Evolutionary conservation across 2,797 vertebrate genomes (phyloP).

Genomic region (Pseudochirops cupreus): DNA sequence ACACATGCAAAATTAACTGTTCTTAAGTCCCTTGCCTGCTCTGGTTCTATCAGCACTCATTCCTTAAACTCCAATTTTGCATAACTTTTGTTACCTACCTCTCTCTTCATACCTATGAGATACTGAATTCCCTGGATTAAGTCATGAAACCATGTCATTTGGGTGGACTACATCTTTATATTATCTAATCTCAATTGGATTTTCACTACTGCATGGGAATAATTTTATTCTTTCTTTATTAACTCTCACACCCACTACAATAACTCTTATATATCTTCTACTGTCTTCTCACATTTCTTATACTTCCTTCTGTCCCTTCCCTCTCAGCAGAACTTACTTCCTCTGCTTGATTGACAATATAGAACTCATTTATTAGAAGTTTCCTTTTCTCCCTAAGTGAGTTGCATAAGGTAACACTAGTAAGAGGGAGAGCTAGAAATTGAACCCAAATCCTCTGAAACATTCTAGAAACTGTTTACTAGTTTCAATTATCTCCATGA

Average conservation of each 20-base stretch:
- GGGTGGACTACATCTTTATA: not conserved
- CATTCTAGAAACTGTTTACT: too few relatives aligned
- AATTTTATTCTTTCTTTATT: not conserved
- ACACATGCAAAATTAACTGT: not conserved
- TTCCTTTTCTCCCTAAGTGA: not conserved
- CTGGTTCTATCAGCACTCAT: not conserved
- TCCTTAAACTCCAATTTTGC: not conserved
- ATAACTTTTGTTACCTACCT: not conserved
- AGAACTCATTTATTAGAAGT: not conserved
- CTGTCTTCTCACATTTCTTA: not conserved
- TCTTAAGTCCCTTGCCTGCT: not conserved
- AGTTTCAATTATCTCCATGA: not conserved
- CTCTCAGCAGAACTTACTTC: not conserved
- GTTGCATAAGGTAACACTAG: not conserved
- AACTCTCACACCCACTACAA: not conserved
- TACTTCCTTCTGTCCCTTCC: not conserved
- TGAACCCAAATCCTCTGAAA: not conserved
- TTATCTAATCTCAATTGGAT: not conserved
- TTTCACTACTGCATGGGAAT: not conserved
- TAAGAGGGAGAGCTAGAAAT: not conserved
- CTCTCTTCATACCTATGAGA: not conserved
- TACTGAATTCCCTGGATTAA: not conserved
- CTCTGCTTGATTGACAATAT: not conserved
- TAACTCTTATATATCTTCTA: not conserved
- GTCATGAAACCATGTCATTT: not conserved